phyloP scores from a whole-genome alignment of 1,140 invertebrate species.

The Eubasilissa regina region DNA sequence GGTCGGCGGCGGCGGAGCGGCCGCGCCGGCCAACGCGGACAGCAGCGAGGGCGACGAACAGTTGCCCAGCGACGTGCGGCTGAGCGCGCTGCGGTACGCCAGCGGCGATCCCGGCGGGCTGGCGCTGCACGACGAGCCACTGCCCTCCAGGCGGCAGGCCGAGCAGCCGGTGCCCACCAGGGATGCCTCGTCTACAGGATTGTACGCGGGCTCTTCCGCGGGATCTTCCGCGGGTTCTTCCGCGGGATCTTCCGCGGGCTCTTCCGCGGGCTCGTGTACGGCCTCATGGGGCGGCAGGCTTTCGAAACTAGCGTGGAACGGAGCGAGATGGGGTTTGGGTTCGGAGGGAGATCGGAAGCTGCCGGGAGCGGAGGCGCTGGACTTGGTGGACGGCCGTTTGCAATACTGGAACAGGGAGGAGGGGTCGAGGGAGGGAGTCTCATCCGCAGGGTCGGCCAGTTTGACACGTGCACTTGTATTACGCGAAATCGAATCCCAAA shows the following conservation, averaged over 20 bases:
- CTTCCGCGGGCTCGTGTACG: constrained; percentile 11
- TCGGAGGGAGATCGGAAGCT: constrained; percentile 25
- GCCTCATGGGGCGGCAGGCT: constrained; percentile 7
- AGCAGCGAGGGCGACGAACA: constrained; percentile 71
- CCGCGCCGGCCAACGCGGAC: constrained; percentile 70
- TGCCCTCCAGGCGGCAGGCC: constrained; percentile 31
- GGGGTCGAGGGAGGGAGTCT: constrained; percentile 42
- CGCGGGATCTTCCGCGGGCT: constrained; percentile 36
- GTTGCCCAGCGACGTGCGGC: constrained; percentile 64
- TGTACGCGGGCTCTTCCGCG: no score
- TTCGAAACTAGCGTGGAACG: background rate
- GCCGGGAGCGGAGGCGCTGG: constrained; percentile 27
- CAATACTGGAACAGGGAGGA: constrained; percentile 57
- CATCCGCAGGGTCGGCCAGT: constrained; percentile 55
- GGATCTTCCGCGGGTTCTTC: background rate
- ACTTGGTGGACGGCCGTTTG: constrained; percentile 14
- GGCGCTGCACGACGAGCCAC: constrained; percentile 61
- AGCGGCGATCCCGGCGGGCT: constrained; percentile 61
- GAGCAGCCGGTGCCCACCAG: constrained; percentile 51
- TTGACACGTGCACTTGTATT: constrained; percentile 44
- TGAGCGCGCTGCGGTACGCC: constrained; percentile 63
- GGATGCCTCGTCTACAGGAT: background rate
- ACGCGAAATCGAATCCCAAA: background rate
- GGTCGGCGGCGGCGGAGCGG: constrained; percentile 67
- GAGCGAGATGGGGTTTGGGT: background rate